Conservation (phyloP, 1,140 invertebrate species). For the Camponotus vicinus region DNA sequence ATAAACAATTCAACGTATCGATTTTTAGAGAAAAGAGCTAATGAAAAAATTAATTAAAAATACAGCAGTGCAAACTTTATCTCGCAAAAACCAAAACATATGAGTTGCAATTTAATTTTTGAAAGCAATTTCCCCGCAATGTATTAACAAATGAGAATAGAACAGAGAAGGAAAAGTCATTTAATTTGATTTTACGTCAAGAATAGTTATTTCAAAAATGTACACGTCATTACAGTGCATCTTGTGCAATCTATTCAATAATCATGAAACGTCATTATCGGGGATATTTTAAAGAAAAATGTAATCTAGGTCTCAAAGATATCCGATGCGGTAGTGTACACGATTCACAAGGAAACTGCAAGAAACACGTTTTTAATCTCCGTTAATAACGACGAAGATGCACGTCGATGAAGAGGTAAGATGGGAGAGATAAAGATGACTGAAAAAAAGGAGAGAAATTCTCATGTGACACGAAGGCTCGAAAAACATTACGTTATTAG, state of each 20-base stretch:
- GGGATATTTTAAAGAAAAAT: conserved; percentile 58
- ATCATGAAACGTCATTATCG: conserved; percentile 66
- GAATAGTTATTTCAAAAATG: conserved; percentile 17
- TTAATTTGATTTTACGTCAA: conserved; percentile 36
- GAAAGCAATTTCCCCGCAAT: neutral
- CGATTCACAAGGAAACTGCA: conserved; percentile 21
- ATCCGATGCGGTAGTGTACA: conserved; percentile 29
- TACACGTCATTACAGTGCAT: conserved; percentile 56
- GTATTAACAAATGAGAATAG: neutral
- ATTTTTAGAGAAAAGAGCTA: neutral
- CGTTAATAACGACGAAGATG: conserved; percentile 62
- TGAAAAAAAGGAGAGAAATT: conserved; percentile 19
- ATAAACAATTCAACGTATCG: neutral
- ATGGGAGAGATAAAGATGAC: neutral
- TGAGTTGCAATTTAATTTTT: neutral
- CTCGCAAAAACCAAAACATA: neutral
- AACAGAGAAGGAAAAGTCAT: neutral
- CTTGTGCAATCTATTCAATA: conserved; percentile 61
- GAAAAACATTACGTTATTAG: conserved; percentile 37
- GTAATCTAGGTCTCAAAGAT: conserved; percentile 12
- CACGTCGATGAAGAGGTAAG: conserved; percentile 8
- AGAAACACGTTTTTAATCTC: conserved; percentile 50
- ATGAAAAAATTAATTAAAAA: neutral
- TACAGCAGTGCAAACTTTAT: neutral
- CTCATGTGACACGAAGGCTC: neutral